phyloP scores from a whole-genome alignment of 1,140 invertebrate genomes.

The Epicauta chinensis region DNA sequence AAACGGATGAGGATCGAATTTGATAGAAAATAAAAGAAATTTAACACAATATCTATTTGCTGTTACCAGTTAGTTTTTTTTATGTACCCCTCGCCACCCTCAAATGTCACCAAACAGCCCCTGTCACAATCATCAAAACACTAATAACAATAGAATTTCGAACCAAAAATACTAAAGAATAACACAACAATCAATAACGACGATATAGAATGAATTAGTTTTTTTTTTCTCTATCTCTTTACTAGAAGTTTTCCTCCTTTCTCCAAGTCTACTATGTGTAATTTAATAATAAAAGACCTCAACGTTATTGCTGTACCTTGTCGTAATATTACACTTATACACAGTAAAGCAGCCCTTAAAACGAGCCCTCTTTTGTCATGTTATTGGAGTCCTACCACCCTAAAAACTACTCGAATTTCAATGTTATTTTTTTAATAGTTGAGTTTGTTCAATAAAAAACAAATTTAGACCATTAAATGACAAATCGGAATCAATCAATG shows the following conservation, averaged over 20 bases:
- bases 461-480: constrained; percentile 1
- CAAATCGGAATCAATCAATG: not conserved
- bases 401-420: constrained; percentile 1
- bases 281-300: too few relatives aligned
- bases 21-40: not conserved
- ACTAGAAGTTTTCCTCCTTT: too few relatives aligned
- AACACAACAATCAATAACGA: too few relatives aligned
- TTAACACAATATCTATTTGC: not conserved
- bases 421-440: not conserved
- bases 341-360: constrained; percentile 1
- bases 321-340: constrained; percentile 1
- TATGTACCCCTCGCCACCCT: not conserved
- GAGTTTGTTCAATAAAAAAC: constrained; percentile 1
- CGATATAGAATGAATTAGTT: too few relatives aligned
- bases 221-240: too few relatives aligned
- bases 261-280: too few relatives aligned
- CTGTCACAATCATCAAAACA: not conserved
- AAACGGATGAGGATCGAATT: not conserved
- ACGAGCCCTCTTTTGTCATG: not conserved
- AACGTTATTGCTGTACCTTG: too few relatives aligned
- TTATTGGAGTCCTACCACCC: not conserved
- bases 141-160: too few relatives aligned
- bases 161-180: too few relatives aligned
- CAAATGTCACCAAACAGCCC: not conserved
- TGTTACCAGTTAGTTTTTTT: too few relatives aligned